Conservation (phyloP, 2,888 invertebrate genomes). For the Stegana nigrithorax region DNA sequence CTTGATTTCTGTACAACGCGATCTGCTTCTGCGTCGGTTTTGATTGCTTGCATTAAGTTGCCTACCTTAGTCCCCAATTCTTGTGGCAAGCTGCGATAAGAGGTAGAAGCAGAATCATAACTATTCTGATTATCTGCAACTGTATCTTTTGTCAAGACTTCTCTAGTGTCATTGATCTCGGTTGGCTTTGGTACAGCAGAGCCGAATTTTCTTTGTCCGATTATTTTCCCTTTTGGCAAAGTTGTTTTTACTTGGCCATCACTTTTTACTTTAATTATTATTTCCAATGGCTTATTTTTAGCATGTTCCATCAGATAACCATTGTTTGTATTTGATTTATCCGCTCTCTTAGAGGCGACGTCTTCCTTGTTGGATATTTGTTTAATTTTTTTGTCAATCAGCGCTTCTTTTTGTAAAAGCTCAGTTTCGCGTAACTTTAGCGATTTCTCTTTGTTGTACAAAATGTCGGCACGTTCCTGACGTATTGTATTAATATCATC, state of each 20-base stretch:
- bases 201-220: too few relatives aligned
- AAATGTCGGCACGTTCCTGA: constrained; percentile 54
- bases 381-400: constrained; percentile 34
- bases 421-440: constrained; percentile 50
- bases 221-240: too few relatives aligned
- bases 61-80: too few relatives aligned
- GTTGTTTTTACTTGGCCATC: constrained; percentile 42
- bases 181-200: constrained; percentile 39
- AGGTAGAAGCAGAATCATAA: constrained; percentile 59
- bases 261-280: constrained; percentile 59
- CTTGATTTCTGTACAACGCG: too few relatives aligned
- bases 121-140: too few relatives aligned
- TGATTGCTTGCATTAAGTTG: constrained; percentile 50
- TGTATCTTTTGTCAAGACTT: background rate
- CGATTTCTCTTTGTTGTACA: constrained; percentile 34
- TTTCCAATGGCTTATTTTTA: constrained; percentile 49
- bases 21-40: background rate
- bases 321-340: background rate
- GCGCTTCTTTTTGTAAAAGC: constrained; percentile 57
- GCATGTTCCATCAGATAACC: background rate
- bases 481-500: constrained; percentile 54
- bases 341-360: constrained; percentile 27
- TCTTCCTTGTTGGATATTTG: background rate
- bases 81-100: constrained; percentile 57
- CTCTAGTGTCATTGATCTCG: constrained; percentile 18